Conservation (phyloP, 2,113 vertebrate genomes). For the Felis catus region F.catus_Fca126_mat1.0 CM031417.1:145341501-145342000, state of each 20-base stretch:
- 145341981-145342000: background rate
- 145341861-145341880: background rate
- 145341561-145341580: fast-evolving
- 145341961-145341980: background rate
- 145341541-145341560: too few relatives aligned
- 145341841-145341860: background rate
- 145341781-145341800: background rate
- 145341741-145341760: constrained; percentile 61
- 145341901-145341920: background rate
- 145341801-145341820: background rate
- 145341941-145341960: background rate
- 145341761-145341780: background rate
- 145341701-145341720: background rate
- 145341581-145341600: background rate
- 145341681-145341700: background rate
- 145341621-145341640: background rate
- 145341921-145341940: background rate
- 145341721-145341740: constrained; percentile 70
- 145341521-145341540: fast-evolving
- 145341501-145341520: background rate
- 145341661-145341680: constrained; percentile 43
- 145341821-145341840: background rate
- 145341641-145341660: background rate
- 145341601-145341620: background rate
- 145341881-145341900: background rate